A percentile compares a stretch with the other conserved stretches of the same genome.
Conservation (phyloP, 2,797 vertebrate species). For the Masticophis lateralis region DNA sequence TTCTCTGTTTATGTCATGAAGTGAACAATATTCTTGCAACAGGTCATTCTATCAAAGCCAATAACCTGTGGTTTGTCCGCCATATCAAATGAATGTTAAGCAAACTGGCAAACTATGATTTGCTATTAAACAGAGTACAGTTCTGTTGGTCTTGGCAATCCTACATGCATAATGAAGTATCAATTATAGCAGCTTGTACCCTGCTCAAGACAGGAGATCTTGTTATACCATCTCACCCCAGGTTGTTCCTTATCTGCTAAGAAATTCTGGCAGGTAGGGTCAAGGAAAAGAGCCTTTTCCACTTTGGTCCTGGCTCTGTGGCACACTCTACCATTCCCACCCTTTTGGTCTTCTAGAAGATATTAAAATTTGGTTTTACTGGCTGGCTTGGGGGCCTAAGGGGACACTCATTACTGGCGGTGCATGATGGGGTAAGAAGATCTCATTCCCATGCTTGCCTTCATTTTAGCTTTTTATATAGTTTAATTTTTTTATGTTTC, state of each 20-base stretch:
- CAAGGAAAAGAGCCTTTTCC: not conserved
- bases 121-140: not conserved
- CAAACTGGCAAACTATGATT: not conserved
- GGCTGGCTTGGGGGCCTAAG: not conserved
- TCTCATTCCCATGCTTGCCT: not conserved
- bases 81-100: not conserved
- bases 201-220: not conserved
- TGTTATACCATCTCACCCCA: not conserved
- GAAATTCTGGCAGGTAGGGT: not conserved
- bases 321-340: not conserved
- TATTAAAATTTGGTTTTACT: not conserved
- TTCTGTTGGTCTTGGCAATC: not conserved
- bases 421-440: not conserved
- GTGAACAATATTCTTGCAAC: not conserved
- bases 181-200: not conserved
- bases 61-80: not conserved
- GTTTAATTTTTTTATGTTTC: not conserved
- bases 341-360: not conserved
- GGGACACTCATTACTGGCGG: not conserved
- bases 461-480: not conserved
- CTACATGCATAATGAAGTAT: not conserved
- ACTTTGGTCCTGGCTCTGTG: not conserved
- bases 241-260: not conserved
- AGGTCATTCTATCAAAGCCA: not conserved
- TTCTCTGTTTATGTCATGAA: not conserved